phyloP scores from a whole-genome alignment of 2,113 vertebrate genomes.

The Lamprologus callipterus region DNA sequence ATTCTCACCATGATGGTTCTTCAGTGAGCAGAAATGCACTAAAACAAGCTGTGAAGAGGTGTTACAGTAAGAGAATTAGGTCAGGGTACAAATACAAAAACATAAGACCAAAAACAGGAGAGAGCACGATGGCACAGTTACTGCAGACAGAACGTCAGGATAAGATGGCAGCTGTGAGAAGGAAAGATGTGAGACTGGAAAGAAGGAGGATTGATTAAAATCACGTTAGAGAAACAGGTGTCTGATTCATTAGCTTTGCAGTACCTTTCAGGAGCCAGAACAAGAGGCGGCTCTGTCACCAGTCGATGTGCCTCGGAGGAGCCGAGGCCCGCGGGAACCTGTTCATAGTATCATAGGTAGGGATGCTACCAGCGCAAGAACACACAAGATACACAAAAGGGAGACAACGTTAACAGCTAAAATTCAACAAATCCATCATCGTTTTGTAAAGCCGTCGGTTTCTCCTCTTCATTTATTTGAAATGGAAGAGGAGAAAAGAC shows the following conservation, averaged over 20 bases:
- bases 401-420: background rate
- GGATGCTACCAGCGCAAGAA: conserved; percentile 56
- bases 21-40: conserved; percentile 40
- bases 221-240: background rate
- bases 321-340: conserved; percentile 78
- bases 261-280: conserved; percentile 68
- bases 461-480: background rate
- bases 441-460: background rate
- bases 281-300: conserved; percentile 60
- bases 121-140: background rate
- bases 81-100: background rate
- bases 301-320: conserved; percentile 75
- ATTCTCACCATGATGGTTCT: conserved; percentile 47
- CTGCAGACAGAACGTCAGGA: background rate
- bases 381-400: background rate
- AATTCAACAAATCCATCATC: background rate
- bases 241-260: background rate
- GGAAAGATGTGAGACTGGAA: background rate
- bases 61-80: background rate
- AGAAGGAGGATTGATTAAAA: background rate
- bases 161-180: background rate
- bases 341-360: conserved; percentile 74
- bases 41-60: conserved; percentile 41
- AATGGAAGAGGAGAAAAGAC: background rate
- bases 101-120: background rate